Conservation (phyloP, 2,888 invertebrate species). For the Halictus quadricinctus region DNA sequence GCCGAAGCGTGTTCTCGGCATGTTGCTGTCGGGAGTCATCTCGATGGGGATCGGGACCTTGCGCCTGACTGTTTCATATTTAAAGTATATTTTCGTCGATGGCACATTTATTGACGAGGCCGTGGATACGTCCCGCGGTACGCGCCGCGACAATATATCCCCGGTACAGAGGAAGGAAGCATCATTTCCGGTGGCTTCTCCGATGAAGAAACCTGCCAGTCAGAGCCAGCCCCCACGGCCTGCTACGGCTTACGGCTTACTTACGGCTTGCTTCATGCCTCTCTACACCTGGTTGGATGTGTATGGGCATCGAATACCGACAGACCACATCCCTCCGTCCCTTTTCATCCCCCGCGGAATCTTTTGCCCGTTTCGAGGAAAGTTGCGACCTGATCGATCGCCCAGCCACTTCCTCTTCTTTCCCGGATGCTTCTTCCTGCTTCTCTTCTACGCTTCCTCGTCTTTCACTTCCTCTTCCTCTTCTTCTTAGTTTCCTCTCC, state of each 20-base stretch:
- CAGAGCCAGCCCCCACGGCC: slow-evolving; percentile 75
- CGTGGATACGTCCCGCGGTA: slow-evolving; percentile 51
- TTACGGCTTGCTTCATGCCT: slow-evolving; percentile 77
- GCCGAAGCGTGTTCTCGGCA: slow-evolving; percentile 66
- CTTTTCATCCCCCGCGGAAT: slow-evolving; percentile 51
- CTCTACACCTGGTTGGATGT: slow-evolving; percentile 75
- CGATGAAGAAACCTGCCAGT: slow-evolving; percentile 82
- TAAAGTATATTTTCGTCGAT: slow-evolving; percentile 79
- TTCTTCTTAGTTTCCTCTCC: not conserved
- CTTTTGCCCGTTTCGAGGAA: slow-evolving; percentile 63
- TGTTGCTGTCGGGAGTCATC: slow-evolving; percentile 77
- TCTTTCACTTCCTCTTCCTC: slow-evolving; percentile 7
- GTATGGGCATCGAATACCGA: slow-evolving; percentile 72
- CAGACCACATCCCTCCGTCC: slow-evolving; percentile 54
- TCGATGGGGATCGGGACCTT: slow-evolving; percentile 75
- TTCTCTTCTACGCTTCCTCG: not conserved
- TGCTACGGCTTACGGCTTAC: slow-evolving; percentile 74
- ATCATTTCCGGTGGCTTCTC: slow-evolving; percentile 82
- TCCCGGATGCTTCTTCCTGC: not conserved
- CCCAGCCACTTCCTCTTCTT: slow-evolving; percentile 27
- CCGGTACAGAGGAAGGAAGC: slow-evolving; percentile 70
- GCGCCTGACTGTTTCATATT: slow-evolving; percentile 82
- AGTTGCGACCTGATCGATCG: slow-evolving; percentile 68
- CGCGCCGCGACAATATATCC: slow-evolving; percentile 74
- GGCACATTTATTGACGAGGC: slow-evolving; percentile 75